These are phyloP conservation scores for Sebastes dallii DNA, from an alignment of 2,797 vertebrate species.

Conservation along the genomic window DNA sequence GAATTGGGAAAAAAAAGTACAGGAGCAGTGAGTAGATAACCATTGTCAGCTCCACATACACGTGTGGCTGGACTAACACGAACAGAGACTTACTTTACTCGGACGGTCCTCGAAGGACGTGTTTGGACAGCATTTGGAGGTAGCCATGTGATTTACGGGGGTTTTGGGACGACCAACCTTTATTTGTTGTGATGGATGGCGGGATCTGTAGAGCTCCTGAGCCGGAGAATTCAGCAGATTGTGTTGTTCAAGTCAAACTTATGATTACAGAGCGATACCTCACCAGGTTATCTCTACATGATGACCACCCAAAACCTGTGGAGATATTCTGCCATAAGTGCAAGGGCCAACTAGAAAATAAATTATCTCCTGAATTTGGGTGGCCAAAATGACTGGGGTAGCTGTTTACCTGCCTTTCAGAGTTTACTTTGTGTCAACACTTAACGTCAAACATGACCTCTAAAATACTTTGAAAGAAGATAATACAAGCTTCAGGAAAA, in stretches of 20 bases:
- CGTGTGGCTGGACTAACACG: constrained; percentile 65
- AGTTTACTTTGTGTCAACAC: constrained; percentile 63
- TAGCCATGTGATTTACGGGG: constrained; percentile 39
- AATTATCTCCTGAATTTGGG: constrained; percentile 57
- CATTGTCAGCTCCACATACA: constrained; percentile 44
- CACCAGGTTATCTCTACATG: constrained; percentile 53
- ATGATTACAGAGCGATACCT: constrained; percentile 67
- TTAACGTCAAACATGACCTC: constrained; percentile 65
- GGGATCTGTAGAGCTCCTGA: constrained; percentile 52
- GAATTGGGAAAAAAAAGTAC: constrained; percentile 1
- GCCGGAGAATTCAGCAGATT: constrained; percentile 60
- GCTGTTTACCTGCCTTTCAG: constrained; percentile 69
- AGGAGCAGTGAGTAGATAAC: constrained; percentile 52
- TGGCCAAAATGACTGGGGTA: constrained; percentile 56
- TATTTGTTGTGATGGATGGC: constrained; percentile 52
- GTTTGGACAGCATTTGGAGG: constrained; percentile 55
- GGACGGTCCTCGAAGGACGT: constrained; percentile 52
- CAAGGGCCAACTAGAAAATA: constrained; percentile 52
- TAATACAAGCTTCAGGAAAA: constrained; percentile 50
- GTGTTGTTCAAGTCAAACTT: constrained; percentile 61
- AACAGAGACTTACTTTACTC: constrained; percentile 62
- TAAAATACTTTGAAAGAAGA: constrained; percentile 65
- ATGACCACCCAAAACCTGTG: constrained; percentile 59
- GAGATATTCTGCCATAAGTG: constrained; percentile 44
- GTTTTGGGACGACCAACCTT: constrained; percentile 55